Percentiles rank a stretch among this genome's conserved stretches.
phyloP scores from a whole-genome alignment of 1,140 invertebrate genomes.

The Harpegnathos saltator region DNA sequence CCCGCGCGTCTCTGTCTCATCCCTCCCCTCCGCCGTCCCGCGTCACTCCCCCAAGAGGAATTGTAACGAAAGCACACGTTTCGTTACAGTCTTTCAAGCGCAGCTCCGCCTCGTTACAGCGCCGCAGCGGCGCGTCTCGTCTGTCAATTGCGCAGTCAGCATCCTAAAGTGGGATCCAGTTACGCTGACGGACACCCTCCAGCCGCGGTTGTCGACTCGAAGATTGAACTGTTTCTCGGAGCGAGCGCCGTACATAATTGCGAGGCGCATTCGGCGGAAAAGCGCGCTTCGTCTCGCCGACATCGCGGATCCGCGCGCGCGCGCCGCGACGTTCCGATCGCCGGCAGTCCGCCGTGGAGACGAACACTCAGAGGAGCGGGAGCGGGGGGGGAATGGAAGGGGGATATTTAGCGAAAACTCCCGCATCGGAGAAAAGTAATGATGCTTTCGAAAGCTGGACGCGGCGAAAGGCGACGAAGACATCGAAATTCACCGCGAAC shows the following conservation, averaged over 20 bases:
- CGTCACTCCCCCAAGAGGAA: too few relatives aligned
- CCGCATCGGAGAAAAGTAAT: too few relatives aligned
- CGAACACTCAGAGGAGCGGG: too few relatives aligned
- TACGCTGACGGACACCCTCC: constrained; percentile 27
- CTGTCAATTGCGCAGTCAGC: constrained; percentile 47
- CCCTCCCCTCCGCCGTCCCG: not conserved
- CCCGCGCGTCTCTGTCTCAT: not conserved
- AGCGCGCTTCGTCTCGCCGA: not conserved
- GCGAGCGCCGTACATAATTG: constrained; percentile 10
- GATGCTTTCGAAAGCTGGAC: too few relatives aligned
- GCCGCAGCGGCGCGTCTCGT: not conserved
- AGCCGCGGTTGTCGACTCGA: not conserved
- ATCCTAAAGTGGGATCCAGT: constrained; percentile 48
- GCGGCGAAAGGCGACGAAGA: too few relatives aligned
- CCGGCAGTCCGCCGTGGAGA: too few relatives aligned
- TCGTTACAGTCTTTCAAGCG: constrained; percentile 11
- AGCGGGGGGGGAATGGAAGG: too few relatives aligned
- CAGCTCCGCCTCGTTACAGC: constrained; percentile 27
- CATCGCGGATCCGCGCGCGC: not conserved
- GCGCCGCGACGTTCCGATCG: too few relatives aligned
- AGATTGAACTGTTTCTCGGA: constrained; percentile 19
- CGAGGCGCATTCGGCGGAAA: not conserved
- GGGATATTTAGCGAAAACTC: too few relatives aligned
- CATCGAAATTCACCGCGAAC: too few relatives aligned
- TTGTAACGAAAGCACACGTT: too few relatives aligned